Evolutionary conservation across 2,113 vertebrate species (phyloP).

Genomic region (Amblyopsis rosae): DNA sequence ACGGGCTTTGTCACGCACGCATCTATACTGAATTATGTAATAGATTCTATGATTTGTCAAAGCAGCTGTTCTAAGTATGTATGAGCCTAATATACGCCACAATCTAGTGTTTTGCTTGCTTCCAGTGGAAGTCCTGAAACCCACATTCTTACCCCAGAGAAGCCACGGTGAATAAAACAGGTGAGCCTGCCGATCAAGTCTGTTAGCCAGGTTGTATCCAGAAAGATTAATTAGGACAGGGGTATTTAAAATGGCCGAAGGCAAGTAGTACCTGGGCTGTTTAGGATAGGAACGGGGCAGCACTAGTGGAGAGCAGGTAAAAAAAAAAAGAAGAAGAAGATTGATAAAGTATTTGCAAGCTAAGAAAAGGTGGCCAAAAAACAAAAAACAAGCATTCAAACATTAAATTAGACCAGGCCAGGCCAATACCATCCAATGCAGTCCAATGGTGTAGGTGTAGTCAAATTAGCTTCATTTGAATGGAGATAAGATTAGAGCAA

Average conservation of each 20-base stretch:
- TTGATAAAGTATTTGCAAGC: slow-evolving; percentile 9
- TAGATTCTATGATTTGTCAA: background rate
- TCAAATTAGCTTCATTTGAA: slow-evolving; percentile 7
- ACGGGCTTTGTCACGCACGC: background rate
- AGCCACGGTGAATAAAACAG: background rate
- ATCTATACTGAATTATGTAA: background rate
- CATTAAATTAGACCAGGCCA: slow-evolving; percentile 5
- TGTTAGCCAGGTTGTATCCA: background rate
- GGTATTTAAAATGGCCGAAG: background rate
- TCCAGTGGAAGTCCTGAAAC: background rate
- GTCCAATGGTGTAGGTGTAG: slow-evolving; percentile 6
- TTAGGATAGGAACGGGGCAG: slow-evolving; percentile 2
- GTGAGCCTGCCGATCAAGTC: background rate
- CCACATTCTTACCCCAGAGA: background rate
- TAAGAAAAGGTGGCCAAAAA: slow-evolving; percentile 5
- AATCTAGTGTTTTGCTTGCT: background rate
- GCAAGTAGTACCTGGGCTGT: slow-evolving; percentile 1
- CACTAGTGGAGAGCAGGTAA: background rate
- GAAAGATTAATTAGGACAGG: background rate
- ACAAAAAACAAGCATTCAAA: slow-evolving; percentile 1
- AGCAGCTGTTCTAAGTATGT: too few relatives aligned
- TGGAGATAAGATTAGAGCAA: slow-evolving; percentile 5
- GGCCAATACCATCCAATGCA: slow-evolving; percentile 20
- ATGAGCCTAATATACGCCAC: too few relatives aligned
- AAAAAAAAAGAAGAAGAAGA: background rate